phyloP scores from a whole-genome alignment of 2,797 vertebrate genomes.

The Pseudochromis fuscus region DNA sequence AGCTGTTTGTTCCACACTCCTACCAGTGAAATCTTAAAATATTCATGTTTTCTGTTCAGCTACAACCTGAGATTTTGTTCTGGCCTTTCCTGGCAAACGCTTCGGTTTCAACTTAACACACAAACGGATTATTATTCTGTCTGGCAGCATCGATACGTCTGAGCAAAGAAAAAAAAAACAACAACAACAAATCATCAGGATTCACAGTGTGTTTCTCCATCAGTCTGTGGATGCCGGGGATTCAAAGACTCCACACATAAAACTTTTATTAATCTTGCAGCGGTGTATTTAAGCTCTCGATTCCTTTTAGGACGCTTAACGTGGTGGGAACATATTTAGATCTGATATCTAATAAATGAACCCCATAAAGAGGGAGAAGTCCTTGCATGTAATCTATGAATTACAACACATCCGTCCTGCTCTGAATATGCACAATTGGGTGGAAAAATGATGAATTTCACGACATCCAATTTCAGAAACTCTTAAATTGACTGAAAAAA shows the following conservation, averaged over 20 bases:
- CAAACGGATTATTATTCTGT: constrained; percentile 37
- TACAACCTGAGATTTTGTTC: constrained; percentile 36
- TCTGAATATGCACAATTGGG: constrained; percentile 6
- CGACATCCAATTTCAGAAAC: not conserved
- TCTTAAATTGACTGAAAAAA: constrained; percentile 6
- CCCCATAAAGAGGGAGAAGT: not conserved
- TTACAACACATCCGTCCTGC: constrained; percentile 21
- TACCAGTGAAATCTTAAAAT: constrained; percentile 23
- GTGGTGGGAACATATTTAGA: not conserved
- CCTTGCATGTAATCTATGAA: constrained; percentile 33
- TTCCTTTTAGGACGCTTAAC: too few relatives aligned
- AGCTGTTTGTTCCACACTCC: constrained; percentile 19
- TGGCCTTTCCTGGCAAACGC: constrained; percentile 27
- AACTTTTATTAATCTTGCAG: too few relatives aligned
- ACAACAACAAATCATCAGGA: constrained; percentile 28
- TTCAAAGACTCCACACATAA: not conserved
- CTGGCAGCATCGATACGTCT: constrained; percentile 30
- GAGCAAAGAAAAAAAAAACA: constrained; percentile 17
- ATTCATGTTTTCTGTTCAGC: constrained; percentile 34
- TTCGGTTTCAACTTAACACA: constrained; percentile 22
- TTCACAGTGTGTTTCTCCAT: constrained; percentile 19
- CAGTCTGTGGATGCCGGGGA: not conserved
- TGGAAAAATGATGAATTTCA: not conserved
- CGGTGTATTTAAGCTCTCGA: too few relatives aligned
- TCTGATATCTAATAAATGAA: constrained; percentile 7